These are phyloP conservation scores for Aphelinus atriplicis DNA, from an alignment of 1,140 invertebrate species.

Conservation along the genomic window DNA sequence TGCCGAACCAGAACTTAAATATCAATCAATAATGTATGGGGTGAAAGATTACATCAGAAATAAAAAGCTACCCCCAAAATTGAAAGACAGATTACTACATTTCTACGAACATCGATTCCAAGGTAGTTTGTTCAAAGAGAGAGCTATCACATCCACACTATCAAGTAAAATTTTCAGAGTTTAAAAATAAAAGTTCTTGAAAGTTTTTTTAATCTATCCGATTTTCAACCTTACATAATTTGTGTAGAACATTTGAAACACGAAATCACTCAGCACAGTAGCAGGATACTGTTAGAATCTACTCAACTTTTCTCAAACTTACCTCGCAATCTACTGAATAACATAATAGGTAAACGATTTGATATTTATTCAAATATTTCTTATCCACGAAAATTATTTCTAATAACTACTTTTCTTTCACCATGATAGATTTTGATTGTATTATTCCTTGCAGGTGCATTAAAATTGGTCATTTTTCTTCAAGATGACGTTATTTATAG, in stretches of 20 bases:
- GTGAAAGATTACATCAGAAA: constrained; percentile 51
- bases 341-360: constrained; percentile 48
- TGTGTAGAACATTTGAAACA: constrained; percentile 50
- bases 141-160: constrained; percentile 48
- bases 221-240: too few relatives aligned
- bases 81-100: constrained; percentile 47
- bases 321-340: constrained; percentile 44
- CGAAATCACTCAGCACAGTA: constrained; percentile 49
- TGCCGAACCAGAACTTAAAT: constrained; percentile 51
- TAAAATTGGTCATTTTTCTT: constrained; percentile 51
- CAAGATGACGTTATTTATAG: constrained; percentile 61
- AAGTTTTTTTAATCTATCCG: too few relatives aligned
- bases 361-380: background rate
- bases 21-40: constrained; percentile 50
- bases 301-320: constrained; percentile 47
- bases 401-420: constrained; percentile 12
- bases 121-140: constrained; percentile 55
- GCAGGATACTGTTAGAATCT: constrained; percentile 47
- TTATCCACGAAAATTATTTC: constrained; percentile 13
- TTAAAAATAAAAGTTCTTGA: background rate
- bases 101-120: constrained; percentile 56
- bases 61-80: constrained; percentile 46
- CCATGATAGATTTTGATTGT: background rate
- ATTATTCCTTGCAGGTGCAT: constrained; percentile 38
- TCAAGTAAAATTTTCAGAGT: constrained; percentile 46